Percentiles rank a stretch among this genome's conserved stretches.
Conservation (phyloP, 37 sponge, comb jelly and placozoan genomes). For the Amphimedon queenslandica region DNA sequence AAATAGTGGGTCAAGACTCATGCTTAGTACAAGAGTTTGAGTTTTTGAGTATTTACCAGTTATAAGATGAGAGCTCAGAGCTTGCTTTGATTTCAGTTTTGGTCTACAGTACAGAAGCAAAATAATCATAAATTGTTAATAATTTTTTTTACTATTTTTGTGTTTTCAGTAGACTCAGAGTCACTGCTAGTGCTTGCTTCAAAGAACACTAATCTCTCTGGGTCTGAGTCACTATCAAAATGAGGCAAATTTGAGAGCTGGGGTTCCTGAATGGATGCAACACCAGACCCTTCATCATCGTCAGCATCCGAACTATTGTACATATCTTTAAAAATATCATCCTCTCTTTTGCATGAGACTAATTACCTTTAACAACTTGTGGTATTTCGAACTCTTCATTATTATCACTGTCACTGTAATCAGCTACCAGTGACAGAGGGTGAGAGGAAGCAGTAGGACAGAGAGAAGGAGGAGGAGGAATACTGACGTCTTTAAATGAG, state of each 20-base stretch:
- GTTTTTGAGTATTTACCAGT: too few relatives aligned
- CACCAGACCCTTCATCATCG: too few relatives aligned
- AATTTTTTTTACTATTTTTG: too few relatives aligned
- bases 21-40: too few relatives aligned
- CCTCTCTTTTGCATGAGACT: background rate
- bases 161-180: too few relatives aligned
- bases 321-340: background rate
- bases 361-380: background rate
- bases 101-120: too few relatives aligned
- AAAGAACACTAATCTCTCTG: background rate
- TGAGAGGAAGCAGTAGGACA: background rate
- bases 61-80: background rate
- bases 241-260: too few relatives aligned
- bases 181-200: background rate
- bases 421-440: background rate
- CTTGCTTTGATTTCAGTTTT: too few relatives aligned
- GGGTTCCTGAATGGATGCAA: too few relatives aligned
- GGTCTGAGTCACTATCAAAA: conserved; percentile 4
- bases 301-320: too few relatives aligned
- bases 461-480: background rate
- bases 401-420: background rate
- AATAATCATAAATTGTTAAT: too few relatives aligned
- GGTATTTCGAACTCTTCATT: background rate
- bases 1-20: too few relatives aligned
- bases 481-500: background rate